These are phyloP conservation scores for Scomber scombrus DNA, from an alignment of 2,113 vertebrate species.

Conservation along the genomic window DNA sequence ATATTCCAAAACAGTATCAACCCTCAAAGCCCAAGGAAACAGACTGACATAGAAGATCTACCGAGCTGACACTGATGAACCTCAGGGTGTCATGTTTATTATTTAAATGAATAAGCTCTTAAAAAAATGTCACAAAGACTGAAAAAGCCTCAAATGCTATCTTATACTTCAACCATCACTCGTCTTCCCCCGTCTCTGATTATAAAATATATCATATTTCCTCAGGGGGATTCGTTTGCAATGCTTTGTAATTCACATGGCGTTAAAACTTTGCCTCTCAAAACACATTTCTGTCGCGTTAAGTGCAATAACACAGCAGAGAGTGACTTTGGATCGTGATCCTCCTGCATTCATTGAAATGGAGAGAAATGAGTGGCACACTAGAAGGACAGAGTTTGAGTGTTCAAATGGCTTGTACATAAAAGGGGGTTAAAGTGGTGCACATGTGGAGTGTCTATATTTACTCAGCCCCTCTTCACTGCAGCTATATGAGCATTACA, in stretches of 20 bases:
- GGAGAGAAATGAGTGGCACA: neutral
- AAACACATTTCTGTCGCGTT: neutral
- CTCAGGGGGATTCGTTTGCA: neutral
- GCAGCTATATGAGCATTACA: constrained; percentile 10
- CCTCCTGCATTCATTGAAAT: neutral
- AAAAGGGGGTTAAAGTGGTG: neutral
- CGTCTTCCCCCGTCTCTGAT: constrained; percentile 2
- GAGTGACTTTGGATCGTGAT: constrained; percentile 19
- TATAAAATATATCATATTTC: constrained; percentile 5
- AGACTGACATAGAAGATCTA: constrained; percentile 11
- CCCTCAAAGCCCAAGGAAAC: constrained; percentile 28
- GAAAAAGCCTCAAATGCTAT: constrained; percentile 11
- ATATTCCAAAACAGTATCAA: constrained; percentile 25
- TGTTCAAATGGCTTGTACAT: constrained; percentile 14
- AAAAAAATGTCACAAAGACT: constrained; percentile 38
- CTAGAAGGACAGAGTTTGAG: neutral
- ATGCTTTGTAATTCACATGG: neutral
- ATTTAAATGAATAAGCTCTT: constrained; percentile 31
- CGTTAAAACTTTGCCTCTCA: constrained; percentile 3
- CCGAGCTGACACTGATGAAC: constrained; percentile 25
- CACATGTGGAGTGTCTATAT: neutral
- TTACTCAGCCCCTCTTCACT: neutral
- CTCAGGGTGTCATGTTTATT: constrained; percentile 22
- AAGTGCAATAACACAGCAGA: neutral
- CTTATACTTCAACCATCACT: constrained; percentile 17